phyloP scores from a whole-genome alignment of 2,797 vertebrate species.

The Gymnoscopelus microlampas region DNA sequence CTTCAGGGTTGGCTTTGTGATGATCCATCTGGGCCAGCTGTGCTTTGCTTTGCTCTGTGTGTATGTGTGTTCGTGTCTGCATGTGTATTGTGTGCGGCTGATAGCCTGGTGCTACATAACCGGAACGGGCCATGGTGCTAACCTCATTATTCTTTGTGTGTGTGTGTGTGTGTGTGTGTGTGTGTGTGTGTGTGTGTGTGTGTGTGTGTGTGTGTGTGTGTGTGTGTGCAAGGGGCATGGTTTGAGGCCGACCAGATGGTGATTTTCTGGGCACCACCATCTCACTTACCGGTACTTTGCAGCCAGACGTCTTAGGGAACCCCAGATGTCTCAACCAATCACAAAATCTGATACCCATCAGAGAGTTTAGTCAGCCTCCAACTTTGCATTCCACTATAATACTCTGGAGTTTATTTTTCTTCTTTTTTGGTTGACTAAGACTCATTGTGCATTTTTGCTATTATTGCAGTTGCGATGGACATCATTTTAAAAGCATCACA shows the following conservation, averaged over 20 bases:
- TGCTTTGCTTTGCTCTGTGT: constrained; percentile 26
- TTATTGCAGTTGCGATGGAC: constrained; percentile 14
- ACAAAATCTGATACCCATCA: constrained; percentile 61
- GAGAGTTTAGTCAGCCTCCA: constrained; percentile 45
- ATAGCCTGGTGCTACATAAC: constrained; percentile 54
- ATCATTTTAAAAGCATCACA: not conserved
- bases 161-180: constrained; percentile 43
- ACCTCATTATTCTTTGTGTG: constrained; percentile 46
- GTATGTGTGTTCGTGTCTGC: not conserved
- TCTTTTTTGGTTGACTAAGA: constrained; percentile 7
- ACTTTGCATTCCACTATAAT: constrained; percentile 50
- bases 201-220: constrained; percentile 36
- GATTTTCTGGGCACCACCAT: constrained; percentile 63
- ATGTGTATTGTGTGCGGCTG: constrained; percentile 23
- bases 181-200: constrained; percentile 42
- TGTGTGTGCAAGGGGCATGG: constrained; percentile 47
- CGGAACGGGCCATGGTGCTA: constrained; percentile 54
- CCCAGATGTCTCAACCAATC: constrained; percentile 70
- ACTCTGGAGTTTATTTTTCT: constrained; percentile 13
- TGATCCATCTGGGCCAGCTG: constrained; percentile 74
- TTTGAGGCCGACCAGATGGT: constrained; percentile 74
- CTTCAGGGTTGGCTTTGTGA: constrained; percentile 55
- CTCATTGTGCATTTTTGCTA: constrained; percentile 21
- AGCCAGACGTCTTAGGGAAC: constrained; percentile 57
- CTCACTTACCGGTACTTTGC: constrained; percentile 57